Evolutionary conservation across 2,888 invertebrate genomes (phyloP).

Genomic region (Rhingia campestris): DNA sequence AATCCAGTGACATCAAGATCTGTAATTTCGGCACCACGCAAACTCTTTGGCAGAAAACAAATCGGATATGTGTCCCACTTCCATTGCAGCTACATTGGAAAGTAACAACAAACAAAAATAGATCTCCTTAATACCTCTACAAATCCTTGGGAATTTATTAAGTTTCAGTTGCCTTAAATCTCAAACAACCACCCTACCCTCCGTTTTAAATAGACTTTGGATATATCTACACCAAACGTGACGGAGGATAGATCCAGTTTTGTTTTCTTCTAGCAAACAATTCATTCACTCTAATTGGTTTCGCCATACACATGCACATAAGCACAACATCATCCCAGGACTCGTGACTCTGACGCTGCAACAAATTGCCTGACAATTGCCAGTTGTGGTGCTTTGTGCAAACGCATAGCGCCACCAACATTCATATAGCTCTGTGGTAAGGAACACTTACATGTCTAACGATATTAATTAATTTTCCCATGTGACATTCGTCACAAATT

Average conservation of each 20-base stretch:
- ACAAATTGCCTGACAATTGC: conserved; percentile 47
- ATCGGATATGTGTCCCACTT: conserved; percentile 83
- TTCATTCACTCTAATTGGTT: conserved; percentile 57
- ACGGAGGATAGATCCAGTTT: conserved; percentile 4
- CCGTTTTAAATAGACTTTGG: too few relatives aligned
- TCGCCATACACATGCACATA: conserved; percentile 32
- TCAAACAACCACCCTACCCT: neutral
- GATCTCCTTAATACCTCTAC: conserved; percentile 42
- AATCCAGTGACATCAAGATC: conserved; percentile 81
- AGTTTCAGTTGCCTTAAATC: neutral
- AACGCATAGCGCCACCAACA: neutral
- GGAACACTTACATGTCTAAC: conserved; percentile 81
- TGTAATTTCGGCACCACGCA: conserved; percentile 82
- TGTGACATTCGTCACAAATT: conserved; percentile 83
- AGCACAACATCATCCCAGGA: neutral
- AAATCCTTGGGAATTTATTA: conserved; percentile 46
- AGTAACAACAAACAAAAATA: conserved; percentile 21
- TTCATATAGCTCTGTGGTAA: neutral
- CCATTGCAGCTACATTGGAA: conserved; percentile 79
- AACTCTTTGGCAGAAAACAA: conserved; percentile 82
- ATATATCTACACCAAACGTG: too few relatives aligned
- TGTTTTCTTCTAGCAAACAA: conserved; percentile 42
- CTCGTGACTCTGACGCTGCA: neutral
- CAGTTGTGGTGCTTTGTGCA: conserved; percentile 33
- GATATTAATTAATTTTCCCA: conserved; percentile 82